Conservation (phyloP, 53 echinoderm and acorn worm genomes). For the Antedon mediterranea region DNA sequence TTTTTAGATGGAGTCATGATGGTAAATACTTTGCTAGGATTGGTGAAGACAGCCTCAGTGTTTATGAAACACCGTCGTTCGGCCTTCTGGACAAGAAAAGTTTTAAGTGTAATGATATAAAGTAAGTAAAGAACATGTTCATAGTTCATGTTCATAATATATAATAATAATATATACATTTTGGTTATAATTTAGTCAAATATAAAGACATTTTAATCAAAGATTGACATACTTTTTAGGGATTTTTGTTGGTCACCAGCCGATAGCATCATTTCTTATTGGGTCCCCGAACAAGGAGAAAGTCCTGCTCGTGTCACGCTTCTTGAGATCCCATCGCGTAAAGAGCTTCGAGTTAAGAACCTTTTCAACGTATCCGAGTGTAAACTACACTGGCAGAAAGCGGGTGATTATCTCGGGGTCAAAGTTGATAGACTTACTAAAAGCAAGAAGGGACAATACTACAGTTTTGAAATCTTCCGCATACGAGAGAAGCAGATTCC, state of each 20-base stretch:
- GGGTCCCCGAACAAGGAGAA: constrained; percentile 88
- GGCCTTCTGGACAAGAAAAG: constrained; percentile 93
- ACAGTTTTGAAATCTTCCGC: constrained; percentile 98
- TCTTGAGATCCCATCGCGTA: constrained; percentile 82
- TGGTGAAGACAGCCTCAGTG: constrained; percentile 57
- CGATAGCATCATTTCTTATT: constrained; percentile 60
- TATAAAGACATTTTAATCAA: neutral
- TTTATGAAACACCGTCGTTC: constrained; percentile 96
- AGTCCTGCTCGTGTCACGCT: constrained; percentile 89
- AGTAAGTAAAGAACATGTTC: constrained; percentile 21
- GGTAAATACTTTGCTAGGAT: constrained; percentile 86
- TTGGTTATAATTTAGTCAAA: too few species aligned
- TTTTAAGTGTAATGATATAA: constrained; percentile 67
- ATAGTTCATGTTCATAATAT: too few species aligned
- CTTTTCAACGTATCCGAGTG: constrained; percentile 95
- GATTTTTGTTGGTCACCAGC: constrained; percentile 95
- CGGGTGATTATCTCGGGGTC: constrained; percentile 76
- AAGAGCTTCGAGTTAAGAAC: constrained; percentile 77
- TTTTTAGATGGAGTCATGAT: constrained; percentile 71
- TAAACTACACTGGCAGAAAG: constrained; percentile 96
- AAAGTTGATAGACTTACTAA: constrained; percentile 90
- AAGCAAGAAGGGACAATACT: constrained; percentile 84
- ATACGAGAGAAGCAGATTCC: constrained; percentile 93
- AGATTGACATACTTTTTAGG: constrained; percentile 27
- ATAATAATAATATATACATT: too few species aligned